Percentiles rank a stretch among this genome's conserved stretches.
Evolutionary conservation across 2,888 invertebrate species (phyloP).

Genomic region (Pegoplata infirma): DNA sequence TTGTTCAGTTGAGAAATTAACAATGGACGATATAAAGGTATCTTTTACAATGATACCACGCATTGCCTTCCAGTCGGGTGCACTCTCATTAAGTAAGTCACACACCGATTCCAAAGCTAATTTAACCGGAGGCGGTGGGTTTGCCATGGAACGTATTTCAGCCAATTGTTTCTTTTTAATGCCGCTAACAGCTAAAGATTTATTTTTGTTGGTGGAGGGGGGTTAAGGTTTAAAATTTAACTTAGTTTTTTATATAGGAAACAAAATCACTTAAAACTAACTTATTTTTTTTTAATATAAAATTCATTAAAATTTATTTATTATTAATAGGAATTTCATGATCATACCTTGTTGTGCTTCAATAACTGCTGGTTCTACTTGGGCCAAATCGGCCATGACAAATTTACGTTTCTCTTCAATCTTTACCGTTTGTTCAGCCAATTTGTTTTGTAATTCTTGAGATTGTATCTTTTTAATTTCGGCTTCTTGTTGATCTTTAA

Average conservation of each 20-base stretch:
- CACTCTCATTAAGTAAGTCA: constrained; percentile 92
- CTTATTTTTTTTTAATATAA: constrained; percentile 36
- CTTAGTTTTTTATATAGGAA: constrained; percentile 20
- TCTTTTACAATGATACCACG: constrained; percentile 94
- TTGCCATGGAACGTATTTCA: constrained; percentile 95
- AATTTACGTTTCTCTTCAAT: constrained; percentile 95
- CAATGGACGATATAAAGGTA: constrained; percentile 95
- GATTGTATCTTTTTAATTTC: constrained; percentile 99
- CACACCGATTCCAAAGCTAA: constrained; percentile 97
- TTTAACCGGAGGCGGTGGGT: constrained; percentile 95
- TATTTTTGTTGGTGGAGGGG: constrained; percentile 18
- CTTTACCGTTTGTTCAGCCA: constrained; percentile 93
- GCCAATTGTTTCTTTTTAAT: constrained; percentile 98
- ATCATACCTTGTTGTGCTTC: constrained; percentile 95
- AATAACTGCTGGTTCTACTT: constrained; percentile 99
- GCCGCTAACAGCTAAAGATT: constrained; percentile 88
- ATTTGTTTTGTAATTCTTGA: constrained; percentile 93
- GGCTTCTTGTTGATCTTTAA: constrained; percentile 99
- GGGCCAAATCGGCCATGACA: constrained; percentile 97
- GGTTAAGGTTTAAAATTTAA: constrained; percentile 48
- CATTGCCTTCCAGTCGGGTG: constrained; percentile 96
- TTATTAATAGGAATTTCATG: constrained; percentile 27
- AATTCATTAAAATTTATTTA: constrained; percentile 31
- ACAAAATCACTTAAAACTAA: constrained; percentile 56
- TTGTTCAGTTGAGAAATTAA: constrained; percentile 95